phyloP scores from a whole-genome alignment of 1,140 invertebrate species.

The Drosophila nasuta region DNA sequence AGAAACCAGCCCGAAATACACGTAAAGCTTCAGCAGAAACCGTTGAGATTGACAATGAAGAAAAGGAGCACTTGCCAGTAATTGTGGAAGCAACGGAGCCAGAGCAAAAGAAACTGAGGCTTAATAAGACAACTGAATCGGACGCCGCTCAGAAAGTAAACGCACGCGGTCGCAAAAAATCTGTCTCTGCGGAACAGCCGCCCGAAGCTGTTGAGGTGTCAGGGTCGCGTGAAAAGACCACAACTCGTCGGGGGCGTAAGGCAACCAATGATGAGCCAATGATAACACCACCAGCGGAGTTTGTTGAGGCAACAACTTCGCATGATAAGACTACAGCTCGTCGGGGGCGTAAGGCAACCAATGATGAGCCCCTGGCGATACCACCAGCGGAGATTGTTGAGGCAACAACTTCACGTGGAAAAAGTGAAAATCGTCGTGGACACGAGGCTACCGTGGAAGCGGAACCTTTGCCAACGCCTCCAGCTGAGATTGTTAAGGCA shows the following conservation, averaged over 20 bases:
- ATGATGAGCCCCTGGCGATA: no score
- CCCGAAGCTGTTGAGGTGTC: not conserved
- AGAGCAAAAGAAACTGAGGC: slow-evolving; percentile 13
- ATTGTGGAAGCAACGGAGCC: slow-evolving; percentile 20
- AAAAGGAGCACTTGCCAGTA: not conserved
- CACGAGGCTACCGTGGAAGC: no score
- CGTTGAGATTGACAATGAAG: not conserved
- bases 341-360: no score
- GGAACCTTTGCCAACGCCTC: no score
- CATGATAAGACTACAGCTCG: no score
- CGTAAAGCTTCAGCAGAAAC: slow-evolving; percentile 25
- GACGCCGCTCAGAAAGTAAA: not conserved
- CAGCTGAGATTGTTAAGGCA: no score
- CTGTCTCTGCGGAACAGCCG: not conserved
- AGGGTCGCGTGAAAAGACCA: not conserved
- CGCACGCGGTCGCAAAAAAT: slow-evolving; percentile 14
- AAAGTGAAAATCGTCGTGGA: no score
- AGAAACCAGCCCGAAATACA: slow-evolving; percentile 4
- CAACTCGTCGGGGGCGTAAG: not conserved
- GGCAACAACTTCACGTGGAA: no score
- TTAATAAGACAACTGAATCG: not conserved
- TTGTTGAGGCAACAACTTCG: no score
- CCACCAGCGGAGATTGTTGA: no score
- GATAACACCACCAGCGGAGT: no score
- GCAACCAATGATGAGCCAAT: not conserved